Evolutionary conservation across 2,888 invertebrate species (phyloP), one percentile per base, ranked within the genome.

Genomic region (Dinocampus coccinellae): DNA sequence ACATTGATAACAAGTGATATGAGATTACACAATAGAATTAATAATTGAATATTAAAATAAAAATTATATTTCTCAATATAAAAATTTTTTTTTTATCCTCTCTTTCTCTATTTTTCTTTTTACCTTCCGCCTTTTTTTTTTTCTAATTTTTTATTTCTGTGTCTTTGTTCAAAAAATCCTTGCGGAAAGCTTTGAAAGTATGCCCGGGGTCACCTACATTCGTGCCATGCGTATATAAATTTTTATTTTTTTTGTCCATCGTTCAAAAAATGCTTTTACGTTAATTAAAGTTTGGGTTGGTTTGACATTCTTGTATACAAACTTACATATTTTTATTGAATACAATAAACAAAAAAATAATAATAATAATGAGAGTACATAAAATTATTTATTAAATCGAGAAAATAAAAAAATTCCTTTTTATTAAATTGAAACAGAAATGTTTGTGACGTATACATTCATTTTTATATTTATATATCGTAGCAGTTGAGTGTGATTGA

Each of bases 281-380:
- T 70, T 76, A 76, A 77, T 76, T 73, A 77, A 58, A 60, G 16
- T 22, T 42, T 65, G 65, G 22, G 60, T 16, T 11, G 65, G 65
- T 58, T 26, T 29, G 13, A 26, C 33, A 47, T 70, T 33, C 26
- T 34, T 24, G 10, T 58, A 20, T 2, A 58, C 16, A 4, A 3
- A 34, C 9, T 33, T 42, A 34, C 3, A 61, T 22, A 61, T n/a
- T 3, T 58, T 4, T 34, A 53, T n/a, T 7, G 22, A 24, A 11
- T n/a, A 13, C 1, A 26, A 26, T 2, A 22, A 62, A 16, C 2
- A 13, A 2, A 39, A 13, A 11, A 39, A n/a, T n/a, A 13, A 47
- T 7, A 2, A 2, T 20, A 47, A 6, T 6, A 47, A 7, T 20
- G 47, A n/a, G 0, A 16, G 7, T 6, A 47, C 16, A n/a, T 16